Evolutionary conservation across 2,797 vertebrate genomes (phyloP).

Genomic region (Pteronotus mesoamericanus): DNA sequence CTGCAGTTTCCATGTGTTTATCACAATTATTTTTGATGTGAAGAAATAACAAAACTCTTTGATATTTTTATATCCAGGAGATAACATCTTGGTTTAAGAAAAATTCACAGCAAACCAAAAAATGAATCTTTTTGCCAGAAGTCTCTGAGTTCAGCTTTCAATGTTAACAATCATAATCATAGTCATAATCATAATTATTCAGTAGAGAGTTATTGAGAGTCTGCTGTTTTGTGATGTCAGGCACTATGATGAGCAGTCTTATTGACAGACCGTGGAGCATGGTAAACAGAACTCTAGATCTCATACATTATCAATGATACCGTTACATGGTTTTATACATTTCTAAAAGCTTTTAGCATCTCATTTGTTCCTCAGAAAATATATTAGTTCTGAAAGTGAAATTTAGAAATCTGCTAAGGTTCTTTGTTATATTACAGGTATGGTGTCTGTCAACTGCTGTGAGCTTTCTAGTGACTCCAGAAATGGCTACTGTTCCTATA

Average conservation of each 20-base stretch:
- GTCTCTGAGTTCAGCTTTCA: not conserved
- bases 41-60: slow-evolving; percentile 38
- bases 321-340: not conserved
- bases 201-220: not conserved
- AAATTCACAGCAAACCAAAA: slow-evolving; percentile 11
- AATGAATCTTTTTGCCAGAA: slow-evolving; percentile 14
- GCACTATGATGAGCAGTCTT: not conserved
- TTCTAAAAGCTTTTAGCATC: not conserved
- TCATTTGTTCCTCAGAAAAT: not conserved
- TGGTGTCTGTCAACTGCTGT: not conserved
- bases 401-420: not conserved
- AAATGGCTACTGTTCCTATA: not conserved
- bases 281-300: not conserved
- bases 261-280: not conserved
- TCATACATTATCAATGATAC: not conserved
- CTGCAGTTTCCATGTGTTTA: slow-evolving; percentile 41
- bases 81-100: slow-evolving; percentile 45
- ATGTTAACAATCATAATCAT: not conserved
- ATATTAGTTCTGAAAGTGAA: not conserved
- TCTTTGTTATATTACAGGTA: not conserved
- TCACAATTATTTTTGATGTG: slow-evolving; percentile 50
- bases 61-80: slow-evolving; percentile 16
- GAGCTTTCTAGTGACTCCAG: not conserved
- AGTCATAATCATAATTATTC: not conserved
- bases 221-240: not conserved